Evolutionary conservation across 1,140 invertebrate species (phyloP).

Genomic region (Diorhabda carinulata): DNA sequence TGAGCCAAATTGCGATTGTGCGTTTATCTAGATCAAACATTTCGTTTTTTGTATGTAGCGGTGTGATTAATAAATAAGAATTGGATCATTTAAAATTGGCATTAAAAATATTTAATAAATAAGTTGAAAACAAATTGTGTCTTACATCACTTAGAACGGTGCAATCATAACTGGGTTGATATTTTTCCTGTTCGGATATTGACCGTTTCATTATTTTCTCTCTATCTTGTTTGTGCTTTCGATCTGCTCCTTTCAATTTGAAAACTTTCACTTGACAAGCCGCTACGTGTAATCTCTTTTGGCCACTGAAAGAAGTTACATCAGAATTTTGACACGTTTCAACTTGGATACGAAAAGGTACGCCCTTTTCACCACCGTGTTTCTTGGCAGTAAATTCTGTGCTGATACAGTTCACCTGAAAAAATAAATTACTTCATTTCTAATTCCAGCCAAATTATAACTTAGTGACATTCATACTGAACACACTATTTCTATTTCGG

Average conservation of each 20-base stretch:
- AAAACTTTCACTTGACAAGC: conserved; percentile 94
- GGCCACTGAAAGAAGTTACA: conserved; percentile 43
- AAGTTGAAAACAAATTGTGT: conserved; percentile 20
- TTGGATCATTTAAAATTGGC: not conserved
- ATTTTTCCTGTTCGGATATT: conserved; percentile 84
- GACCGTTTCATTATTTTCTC: conserved; percentile 90
- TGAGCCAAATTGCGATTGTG: too few species aligned
- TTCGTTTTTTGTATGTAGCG: too few species aligned
- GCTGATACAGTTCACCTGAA: conserved; percentile 90
- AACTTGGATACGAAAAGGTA: conserved; percentile 93
- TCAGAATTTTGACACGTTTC: conserved; percentile 68
- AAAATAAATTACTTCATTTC: conserved; percentile 5
- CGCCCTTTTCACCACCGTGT: conserved; percentile 96
- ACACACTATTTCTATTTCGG: too few species aligned
- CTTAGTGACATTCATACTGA: too few species aligned
- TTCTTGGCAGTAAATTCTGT: conserved; percentile 98
- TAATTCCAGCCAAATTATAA: too few species aligned
- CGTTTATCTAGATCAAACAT: too few species aligned
- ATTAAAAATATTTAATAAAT: not conserved
- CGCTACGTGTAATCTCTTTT: conserved; percentile 75
- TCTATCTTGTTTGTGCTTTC: conserved; percentile 95
- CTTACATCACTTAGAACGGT: conserved; percentile 86
- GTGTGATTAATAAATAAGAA: too few species aligned
- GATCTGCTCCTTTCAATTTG: conserved; percentile 91
- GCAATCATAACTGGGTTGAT: conserved; percentile 92